Base-by-base conservation (phyloP, 2,888 invertebrate species). In the Drosophila stalkeri region DNA sequence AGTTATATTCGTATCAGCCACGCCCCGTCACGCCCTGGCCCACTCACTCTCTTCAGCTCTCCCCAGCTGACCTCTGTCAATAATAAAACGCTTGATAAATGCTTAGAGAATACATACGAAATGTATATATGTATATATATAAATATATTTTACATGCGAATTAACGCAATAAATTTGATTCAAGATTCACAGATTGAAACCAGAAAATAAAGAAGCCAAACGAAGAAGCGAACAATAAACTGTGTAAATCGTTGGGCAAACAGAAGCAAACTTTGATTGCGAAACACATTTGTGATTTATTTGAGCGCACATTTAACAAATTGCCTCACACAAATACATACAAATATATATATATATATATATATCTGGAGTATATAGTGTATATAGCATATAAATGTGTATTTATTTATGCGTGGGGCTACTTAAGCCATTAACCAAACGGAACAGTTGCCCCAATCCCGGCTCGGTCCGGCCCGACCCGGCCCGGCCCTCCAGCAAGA, bases 41-140 rank as follows among this genome's bases (percentile, higher is more conserved):
- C 5, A 2, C 18, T n/a, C 33, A 12, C 14, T 8, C 8, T 20
- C 8, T 27, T 20, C 14, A 7, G 1, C 8, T 27, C 31, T 16
- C 18, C 8, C 20, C 20, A 54, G 51, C 37, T 65, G 68, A 67
- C 81, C 87, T 75, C 79, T 86, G 87, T 89, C 90, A 86, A 86
- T 86, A 90, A 89, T 85, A 88, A 88, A 89, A 85, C 82, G 89
- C 66, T 86, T 89, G 90, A 86, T 86, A 86, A 86, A 86, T 90
- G 85, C 81, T 89, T 84, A 68, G 87, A 77, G 69, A 84, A 81
- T 90, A 23, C 20, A 63, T 74, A 72, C 63, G 66, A 70, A 81
- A 46, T 20, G 12, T 44, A n/a, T 47, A 47, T 43, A 2, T 46
- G 7, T 46, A 46, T 46, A 23, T 46, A 23, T 20, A 20, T 46